These are phyloP conservation scores for Tetrapedia diversipes DNA, from an alignment of 2,888 invertebrate species.

Conservation along the genomic window DNA sequence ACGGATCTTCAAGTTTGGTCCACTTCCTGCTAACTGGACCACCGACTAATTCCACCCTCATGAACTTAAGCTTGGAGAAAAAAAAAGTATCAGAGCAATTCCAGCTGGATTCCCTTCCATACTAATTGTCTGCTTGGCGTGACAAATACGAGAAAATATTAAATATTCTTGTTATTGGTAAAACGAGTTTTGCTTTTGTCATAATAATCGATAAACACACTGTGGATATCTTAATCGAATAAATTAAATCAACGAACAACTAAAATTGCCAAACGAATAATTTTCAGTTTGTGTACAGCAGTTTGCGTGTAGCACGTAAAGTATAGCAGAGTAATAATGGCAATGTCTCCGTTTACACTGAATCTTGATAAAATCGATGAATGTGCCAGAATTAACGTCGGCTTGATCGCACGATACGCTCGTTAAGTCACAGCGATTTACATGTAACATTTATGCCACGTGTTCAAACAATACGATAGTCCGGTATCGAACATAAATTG, in stretches of 20 bases:
- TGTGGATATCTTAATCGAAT: no score
- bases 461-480: neutral
- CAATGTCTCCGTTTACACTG: constrained; percentile 17
- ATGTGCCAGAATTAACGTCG: constrained; percentile 22
- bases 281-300: neutral
- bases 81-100: no score
- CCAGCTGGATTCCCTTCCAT: no score
- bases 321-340: neutral
- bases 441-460: constrained; percentile 18
- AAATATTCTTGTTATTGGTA: no score
- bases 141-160: no score
- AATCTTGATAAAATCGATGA: constrained; percentile 20
- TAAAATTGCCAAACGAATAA: constrained; percentile 12
- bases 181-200: no score
- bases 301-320: constrained; percentile 15
- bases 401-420: neutral
- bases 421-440: constrained; percentile 16
- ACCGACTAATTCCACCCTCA: constrained; percentile 26
- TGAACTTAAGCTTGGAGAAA: constrained; percentile 21
- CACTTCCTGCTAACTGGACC: constrained; percentile 20
- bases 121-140: no score
- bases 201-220: no score
- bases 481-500: constrained; percentile 20
- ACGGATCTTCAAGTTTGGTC: constrained; percentile 24
- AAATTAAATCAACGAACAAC: neutral